These are phyloP conservation scores for Cerceris rybyensis DNA, from an alignment of 2,888 invertebrate genomes.

Conservation along the genomic window DNA sequence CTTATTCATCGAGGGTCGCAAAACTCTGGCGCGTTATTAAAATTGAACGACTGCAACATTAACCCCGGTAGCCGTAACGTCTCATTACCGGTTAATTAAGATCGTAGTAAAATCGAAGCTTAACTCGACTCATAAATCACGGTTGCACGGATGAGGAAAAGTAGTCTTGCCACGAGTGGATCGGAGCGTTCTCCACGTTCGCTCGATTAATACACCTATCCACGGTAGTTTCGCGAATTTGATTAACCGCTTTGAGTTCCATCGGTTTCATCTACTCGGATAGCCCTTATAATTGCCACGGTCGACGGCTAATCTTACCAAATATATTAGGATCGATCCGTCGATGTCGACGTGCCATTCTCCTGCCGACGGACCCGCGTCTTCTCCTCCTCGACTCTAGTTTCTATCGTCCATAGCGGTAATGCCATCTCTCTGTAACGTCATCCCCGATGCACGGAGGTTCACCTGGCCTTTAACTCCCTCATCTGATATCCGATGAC, in stretches of 20 bases:
- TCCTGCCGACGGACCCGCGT: conserved; percentile 8
- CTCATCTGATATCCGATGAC: conserved; percentile 64
- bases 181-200: conserved; percentile 19
- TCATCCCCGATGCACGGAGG: conserved; percentile 64
- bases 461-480: conserved; percentile 69
- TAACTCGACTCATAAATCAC: conserved; percentile 30
- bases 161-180: conserved; percentile 15
- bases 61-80: conserved; percentile 29
- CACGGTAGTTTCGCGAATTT: conserved; percentile 25
- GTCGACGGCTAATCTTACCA: not conserved
- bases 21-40: too few relatives aligned
- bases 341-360: conserved; percentile 47
- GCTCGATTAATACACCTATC: conserved; percentile 41
- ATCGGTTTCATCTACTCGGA: conserved; percentile 2
- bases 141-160: conserved; percentile 24
- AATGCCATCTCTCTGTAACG: conserved; percentile 75
- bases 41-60: not conserved
- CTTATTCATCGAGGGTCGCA: too few relatives aligned
- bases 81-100: conserved; percentile 39
- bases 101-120: conserved; percentile 30
- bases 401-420: conserved; percentile 67
- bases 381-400: conserved; percentile 47
- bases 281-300: conserved; percentile 27
- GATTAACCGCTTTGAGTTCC: conserved; percentile 23
- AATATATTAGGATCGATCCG: conserved; percentile 54